Conservation (phyloP, 2,113 vertebrate species). For the Sylvia atricapilla region DNA sequence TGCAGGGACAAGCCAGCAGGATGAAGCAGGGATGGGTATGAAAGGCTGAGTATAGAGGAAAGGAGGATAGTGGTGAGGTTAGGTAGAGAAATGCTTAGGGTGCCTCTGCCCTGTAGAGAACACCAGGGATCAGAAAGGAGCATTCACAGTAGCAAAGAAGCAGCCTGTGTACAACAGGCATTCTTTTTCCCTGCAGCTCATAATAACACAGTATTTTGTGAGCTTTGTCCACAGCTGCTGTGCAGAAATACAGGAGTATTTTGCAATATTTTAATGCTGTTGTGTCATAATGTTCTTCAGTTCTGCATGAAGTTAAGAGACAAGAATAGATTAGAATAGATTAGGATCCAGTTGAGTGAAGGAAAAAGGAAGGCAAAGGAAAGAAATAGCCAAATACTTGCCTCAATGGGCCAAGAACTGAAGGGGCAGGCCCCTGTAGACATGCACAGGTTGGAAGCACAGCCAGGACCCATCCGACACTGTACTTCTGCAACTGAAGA, state of each 20-base stretch:
- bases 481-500: background rate
- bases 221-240: background rate
- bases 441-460: background rate
- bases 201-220: background rate
- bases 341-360: background rate
- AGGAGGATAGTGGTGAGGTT: background rate
- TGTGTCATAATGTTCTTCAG: background rate
- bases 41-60: background rate
- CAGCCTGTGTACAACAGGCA: background rate
- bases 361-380: background rate
- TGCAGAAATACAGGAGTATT: background rate
- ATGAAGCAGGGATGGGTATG: background rate
- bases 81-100: background rate
- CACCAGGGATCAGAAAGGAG: background rate
- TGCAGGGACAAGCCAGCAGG: background rate
- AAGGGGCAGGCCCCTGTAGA: background rate
- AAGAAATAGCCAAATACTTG: background rate
- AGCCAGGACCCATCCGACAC: accelerated
- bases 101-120: background rate
- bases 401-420: background rate
- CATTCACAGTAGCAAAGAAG: background rate
- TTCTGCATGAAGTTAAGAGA: background rate
- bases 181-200: background rate
- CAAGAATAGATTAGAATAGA: background rate
- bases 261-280: background rate